Percentiles rank a stretch among this genome's conserved stretches.
Conservation (phyloP, 2,888 invertebrate species). For the Sminthurinus aureus region DNA sequence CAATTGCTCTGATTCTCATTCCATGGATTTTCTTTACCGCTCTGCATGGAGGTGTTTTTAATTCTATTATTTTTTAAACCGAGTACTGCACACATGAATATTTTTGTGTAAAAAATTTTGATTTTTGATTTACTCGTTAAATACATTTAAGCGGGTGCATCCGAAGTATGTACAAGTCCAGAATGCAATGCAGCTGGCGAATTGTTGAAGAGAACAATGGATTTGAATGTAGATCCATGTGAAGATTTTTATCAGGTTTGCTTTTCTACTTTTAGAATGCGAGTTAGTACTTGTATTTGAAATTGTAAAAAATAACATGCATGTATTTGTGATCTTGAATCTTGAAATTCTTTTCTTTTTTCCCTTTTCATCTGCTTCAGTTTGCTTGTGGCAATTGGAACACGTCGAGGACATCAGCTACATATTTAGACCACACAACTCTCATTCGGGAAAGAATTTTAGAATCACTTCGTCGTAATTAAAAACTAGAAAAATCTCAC, state of each 20-base stretch:
- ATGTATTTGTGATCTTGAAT: background rate
- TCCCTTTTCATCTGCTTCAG: conserved; percentile 19
- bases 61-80: background rate
- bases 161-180: conserved; percentile 9
- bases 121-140: too few species aligned
- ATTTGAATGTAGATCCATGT: conserved; percentile 25
- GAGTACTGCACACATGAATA: background rate
- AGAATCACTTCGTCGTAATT: conserved; percentile 48
- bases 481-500: background rate
- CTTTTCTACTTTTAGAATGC: background rate
- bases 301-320: background rate
- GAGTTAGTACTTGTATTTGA: background rate
- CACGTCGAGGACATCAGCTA: conserved; percentile 5
- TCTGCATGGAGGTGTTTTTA: conserved; percentile 7
- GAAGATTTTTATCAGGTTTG: conserved; percentile 20
- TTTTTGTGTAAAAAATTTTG: too few species aligned
- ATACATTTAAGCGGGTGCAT: background rate
- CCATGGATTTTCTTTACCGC: conserved; percentile 17
- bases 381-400: conserved; percentile 30
- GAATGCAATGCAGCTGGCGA: conserved; percentile 9
- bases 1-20: background rate
- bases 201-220: conserved; percentile 22
- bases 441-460: conserved; percentile 54
- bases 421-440: conserved; percentile 47
- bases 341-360: background rate